Conservation (phyloP, 2,113 vertebrate genomes). For the Zosterops japonicus region DNA sequence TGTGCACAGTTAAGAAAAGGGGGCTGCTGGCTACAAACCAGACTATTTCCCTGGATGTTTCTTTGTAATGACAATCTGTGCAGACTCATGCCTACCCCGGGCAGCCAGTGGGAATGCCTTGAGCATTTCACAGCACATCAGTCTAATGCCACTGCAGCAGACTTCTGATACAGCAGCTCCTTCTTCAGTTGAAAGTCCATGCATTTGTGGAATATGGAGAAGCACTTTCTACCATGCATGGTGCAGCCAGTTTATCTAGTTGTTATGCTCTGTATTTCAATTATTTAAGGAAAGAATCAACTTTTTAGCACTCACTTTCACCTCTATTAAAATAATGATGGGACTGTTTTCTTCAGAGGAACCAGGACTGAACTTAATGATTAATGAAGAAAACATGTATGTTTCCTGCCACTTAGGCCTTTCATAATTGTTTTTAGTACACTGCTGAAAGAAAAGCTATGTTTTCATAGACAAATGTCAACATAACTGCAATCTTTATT, state of each 20-base stretch:
- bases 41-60: background rate
- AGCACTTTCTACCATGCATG: background rate
- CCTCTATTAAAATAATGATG: background rate
- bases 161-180: background rate
- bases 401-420: background rate
- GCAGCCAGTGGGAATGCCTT: rapidly evolving
- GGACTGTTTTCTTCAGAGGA: background rate
- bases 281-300: background rate
- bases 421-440: background rate
- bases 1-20: background rate
- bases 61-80: background rate
- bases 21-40: background rate
- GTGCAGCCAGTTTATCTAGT: background rate
- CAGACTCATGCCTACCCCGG: rapidly evolving
- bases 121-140: background rate
- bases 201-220: background rate
- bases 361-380: background rate
- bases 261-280: background rate
- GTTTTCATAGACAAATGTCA: background rate
- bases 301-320: background rate
- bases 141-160: background rate
- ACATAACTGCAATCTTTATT: background rate
- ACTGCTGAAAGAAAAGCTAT: background rate
- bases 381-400: background rate
- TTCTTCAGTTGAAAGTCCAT: background rate